These are phyloP conservation scores for Lutraria rhynchaena DNA, from an alignment of 1,140 invertebrate species.

Conservation along the genomic window DNA sequence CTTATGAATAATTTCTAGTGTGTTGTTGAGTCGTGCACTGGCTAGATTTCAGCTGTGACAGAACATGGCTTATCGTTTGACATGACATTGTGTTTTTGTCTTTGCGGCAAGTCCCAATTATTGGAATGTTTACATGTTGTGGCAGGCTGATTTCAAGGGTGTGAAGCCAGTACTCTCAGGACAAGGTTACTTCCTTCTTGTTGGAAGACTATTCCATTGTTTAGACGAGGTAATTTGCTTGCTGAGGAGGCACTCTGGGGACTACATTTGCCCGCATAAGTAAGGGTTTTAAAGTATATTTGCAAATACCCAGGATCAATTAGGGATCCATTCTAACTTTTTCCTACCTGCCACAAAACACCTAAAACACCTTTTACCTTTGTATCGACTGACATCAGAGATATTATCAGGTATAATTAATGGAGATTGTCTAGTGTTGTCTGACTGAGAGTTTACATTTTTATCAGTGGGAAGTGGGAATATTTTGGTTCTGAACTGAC, in stretches of 20 bases:
- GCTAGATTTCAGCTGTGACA: constrained; percentile 13
- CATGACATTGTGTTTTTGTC: constrained; percentile 32
- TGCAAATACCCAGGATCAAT: neutral
- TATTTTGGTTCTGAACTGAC: neutral
- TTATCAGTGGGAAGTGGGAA: neutral
- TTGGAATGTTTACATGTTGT: constrained; percentile 2
- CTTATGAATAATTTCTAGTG: neutral
- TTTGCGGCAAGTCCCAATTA: constrained; percentile 12
- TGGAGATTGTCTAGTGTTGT: neutral
- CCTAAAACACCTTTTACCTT: constrained; percentile 13
- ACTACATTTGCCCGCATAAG: neutral
- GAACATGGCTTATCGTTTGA: neutral
- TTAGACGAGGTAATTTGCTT: neutral
- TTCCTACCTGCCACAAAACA: constrained; percentile 3
- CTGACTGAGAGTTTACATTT: neutral
- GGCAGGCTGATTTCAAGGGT: constrained; percentile 32
- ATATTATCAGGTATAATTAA: neutral
- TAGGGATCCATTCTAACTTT: neutral
- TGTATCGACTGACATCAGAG: neutral
- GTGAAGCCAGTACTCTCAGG: constrained; percentile 22
- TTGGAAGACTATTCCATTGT: constrained; percentile 27
- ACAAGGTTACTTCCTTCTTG: neutral
- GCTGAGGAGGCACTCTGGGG: neutral
- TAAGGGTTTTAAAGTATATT: constrained; percentile 1
- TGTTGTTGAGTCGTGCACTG: constrained; percentile 11